Conservation (phyloP, 35 echinoderm and acorn worm species). For the Lytechinus variegatus region DNA sequence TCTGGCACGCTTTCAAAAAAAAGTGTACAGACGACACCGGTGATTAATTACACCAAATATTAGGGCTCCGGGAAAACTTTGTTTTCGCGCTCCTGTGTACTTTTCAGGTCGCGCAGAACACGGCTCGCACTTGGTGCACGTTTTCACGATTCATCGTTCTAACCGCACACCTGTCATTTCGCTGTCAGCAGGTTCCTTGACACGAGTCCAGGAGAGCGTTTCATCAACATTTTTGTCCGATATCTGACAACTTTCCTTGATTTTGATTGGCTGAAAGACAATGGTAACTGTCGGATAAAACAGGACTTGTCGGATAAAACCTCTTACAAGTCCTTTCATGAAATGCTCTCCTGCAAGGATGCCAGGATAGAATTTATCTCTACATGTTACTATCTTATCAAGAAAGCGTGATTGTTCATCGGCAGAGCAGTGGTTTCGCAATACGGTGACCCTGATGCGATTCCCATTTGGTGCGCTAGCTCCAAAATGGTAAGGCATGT, state of each 20-base stretch:
- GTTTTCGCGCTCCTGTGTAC: constrained; percentile 4
- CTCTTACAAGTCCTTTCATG: too few species aligned
- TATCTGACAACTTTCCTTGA: too few species aligned
- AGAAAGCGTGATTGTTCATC: too few species aligned
- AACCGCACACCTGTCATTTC: not conserved
- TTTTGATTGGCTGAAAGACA: too few species aligned
- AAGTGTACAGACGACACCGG: not conserved
- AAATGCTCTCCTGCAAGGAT: too few species aligned
- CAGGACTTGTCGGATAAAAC: too few species aligned
- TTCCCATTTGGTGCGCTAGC: too few species aligned
- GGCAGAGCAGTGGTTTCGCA: too few species aligned
- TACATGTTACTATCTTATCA: not conserved
- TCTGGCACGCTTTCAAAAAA: not conserved
- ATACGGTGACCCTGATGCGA: too few species aligned
- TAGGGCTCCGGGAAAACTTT: not conserved
- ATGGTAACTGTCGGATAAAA: too few species aligned
- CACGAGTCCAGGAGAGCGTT: not conserved
- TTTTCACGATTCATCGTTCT: not conserved
- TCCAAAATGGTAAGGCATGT: too few species aligned
- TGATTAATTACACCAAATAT: constrained; percentile 20
- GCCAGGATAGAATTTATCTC: not conserved
- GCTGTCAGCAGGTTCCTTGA: not conserved
- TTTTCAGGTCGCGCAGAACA: not conserved
- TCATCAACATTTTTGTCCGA: too few species aligned
- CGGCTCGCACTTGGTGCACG: not conserved